Evolutionary conservation across 2,113 vertebrate genomes (phyloP), one percentile per base, ranked within the genome.

Genomic region (Notarius quadriscutis): DNA sequence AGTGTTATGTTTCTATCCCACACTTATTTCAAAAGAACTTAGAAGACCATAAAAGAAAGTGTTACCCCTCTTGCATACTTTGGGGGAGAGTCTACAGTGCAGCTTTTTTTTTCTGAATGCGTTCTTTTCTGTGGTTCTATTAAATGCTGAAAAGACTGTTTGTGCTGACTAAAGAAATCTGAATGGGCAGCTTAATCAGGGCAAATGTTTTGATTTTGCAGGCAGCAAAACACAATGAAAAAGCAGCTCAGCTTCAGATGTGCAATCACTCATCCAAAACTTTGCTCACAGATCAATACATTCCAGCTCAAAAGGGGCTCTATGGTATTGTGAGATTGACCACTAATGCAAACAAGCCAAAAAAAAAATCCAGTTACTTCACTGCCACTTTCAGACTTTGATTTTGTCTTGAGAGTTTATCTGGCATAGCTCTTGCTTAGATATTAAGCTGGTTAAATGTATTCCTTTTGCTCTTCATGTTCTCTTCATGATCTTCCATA

Each of bases 271-370:
- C 91, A 89, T 88, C 89, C 91, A 91, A 91, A 94, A 94, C 94
- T 94, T 94, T 94, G 90, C 92, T 92, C 93, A 94, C 92, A 91
- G 93, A 95, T 95, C 94, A 93, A 95, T 95, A 94, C 89, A 81
- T 84, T 89, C 91, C 25, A 89, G 91, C 91, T 75, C 80, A 57
- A 90, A 58, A 89, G 91, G 91, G 92, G 90, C 92, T 93, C 91
- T 81, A 69, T 94, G 91, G 91, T 90, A 90, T 89, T 93, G 92
- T 89, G 88, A 91, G 91, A 90, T 92, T 84, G 91, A 92, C 90
- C 91, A 89, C 91, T 92, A 92, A 93, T 90, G 92, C 90, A 89
- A 91, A 71, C 81, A 89, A 93, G 89, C 91, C 91, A 89, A 81
- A 84, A 72, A 74, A 84, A 72, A 77, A 69, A 84, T 58, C 30